phyloP scores from a whole-genome alignment of 92 coral and sea anemone genomes.

The Palythoa grandiflora region DNA sequence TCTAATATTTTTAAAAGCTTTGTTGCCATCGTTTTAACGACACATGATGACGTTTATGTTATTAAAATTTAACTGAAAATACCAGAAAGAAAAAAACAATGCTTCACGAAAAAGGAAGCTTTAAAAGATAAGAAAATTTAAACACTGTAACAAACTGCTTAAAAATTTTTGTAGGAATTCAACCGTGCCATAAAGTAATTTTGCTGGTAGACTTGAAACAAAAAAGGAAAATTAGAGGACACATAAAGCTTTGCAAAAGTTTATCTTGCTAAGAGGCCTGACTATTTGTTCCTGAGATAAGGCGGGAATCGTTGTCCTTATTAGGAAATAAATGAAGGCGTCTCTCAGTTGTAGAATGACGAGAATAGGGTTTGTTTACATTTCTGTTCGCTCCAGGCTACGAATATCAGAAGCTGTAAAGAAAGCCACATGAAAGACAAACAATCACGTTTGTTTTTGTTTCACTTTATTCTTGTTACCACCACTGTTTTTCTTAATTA shows the following conservation, averaged over 20 bases:
- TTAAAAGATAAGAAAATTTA: not conserved
- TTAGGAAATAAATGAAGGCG: not conserved
- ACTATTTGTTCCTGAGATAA: not conserved
- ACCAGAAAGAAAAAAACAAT: not conserved
- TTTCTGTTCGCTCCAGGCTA: not conserved
- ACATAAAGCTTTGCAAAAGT: not conserved
- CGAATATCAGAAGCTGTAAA: not conserved
- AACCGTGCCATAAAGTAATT: not conserved
- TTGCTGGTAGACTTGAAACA: not conserved
- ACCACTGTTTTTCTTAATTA: not conserved
- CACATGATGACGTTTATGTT: no score
- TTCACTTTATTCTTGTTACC: not conserved
- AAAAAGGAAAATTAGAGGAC: not conserved
- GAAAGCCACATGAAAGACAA: not conserved
- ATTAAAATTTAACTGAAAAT: no score
- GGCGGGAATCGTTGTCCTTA: not conserved
- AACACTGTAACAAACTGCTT: not conserved
- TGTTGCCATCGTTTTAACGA: no score
- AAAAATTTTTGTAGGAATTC: not conserved
- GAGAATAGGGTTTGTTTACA: conserved; percentile 9
- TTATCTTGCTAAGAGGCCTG: not conserved
- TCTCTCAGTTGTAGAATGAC: not conserved
- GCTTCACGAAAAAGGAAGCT: not conserved
- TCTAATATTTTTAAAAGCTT: no score
- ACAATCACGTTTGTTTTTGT: not conserved